A percentile compares a stretch with the other conserved stretches of the same genome.
Conservation (phyloP, 1,140 invertebrate genomes). For the Drosophila quadrilineata region DNA sequence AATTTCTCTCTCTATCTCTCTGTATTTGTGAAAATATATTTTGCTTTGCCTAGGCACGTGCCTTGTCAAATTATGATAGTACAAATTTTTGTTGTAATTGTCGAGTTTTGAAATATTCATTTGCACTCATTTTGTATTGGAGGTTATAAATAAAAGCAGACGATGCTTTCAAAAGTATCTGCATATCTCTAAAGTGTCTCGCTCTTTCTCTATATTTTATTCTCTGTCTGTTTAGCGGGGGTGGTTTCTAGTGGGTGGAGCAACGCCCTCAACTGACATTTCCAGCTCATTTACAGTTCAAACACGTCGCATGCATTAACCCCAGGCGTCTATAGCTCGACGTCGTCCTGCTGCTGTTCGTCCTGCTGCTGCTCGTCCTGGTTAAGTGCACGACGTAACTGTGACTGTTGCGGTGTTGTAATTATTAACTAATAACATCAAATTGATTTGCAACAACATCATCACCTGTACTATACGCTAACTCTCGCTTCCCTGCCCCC, state of each 20-base stretch:
- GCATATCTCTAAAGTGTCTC: neutral
- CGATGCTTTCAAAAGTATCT: slow-evolving; percentile 56
- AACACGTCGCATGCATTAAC: slow-evolving; percentile 78
- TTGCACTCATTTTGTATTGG: slow-evolving; percentile 63
- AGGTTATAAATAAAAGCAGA: slow-evolving; percentile 58
- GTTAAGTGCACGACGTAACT: slow-evolving; percentile 62
- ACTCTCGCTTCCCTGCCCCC: too few relatives aligned
- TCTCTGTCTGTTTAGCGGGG: too few relatives aligned
- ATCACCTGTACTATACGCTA: neutral
- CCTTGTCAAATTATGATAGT: slow-evolving; percentile 63
- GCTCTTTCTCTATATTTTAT: too few relatives aligned
- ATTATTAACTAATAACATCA: slow-evolving; percentile 80
- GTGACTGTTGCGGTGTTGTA: slow-evolving; percentile 46
- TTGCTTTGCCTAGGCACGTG: slow-evolving; percentile 27
- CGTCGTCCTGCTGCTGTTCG: slow-evolving; percentile 2
- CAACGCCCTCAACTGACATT: slow-evolving; percentile 56
- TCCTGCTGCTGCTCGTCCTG: slow-evolving; percentile 37
- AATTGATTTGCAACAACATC: slow-evolving; percentile 78
- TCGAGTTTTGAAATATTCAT: too few relatives aligned
- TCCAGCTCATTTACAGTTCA: slow-evolving; percentile 77
- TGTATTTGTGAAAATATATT: too few relatives aligned
- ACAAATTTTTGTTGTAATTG: slow-evolving; percentile 36
- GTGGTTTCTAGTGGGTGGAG: neutral
- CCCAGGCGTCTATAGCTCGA: too few relatives aligned
- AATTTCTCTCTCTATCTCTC: too few relatives aligned